Base-by-base conservation (phyloP, 2,797 vertebrate genomes). In the Agapornis canus region DNA sequence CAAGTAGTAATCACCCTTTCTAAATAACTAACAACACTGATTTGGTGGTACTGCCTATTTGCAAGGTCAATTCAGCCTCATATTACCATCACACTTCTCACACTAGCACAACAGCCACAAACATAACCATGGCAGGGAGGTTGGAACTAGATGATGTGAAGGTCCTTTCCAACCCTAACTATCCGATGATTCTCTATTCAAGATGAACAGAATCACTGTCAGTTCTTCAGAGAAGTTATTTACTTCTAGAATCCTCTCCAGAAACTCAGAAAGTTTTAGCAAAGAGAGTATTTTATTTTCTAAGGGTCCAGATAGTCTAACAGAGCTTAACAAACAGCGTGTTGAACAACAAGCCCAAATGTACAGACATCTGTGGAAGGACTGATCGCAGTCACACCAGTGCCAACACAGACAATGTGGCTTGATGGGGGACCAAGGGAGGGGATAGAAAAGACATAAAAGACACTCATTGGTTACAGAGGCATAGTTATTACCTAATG, bases 401-500 rank as follows among this genome's bases (percentile, higher is more conserved):
- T 31, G 70, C 77, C 81, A 70, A n/a, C 3, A 68, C 49, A 27
- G 69, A 91, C 57, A 76, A 69, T 7, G 42, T 27, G 77, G 69
- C 85, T 45, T 92, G 49, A 84, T 60, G 75, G 81, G 70, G 27
- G 29, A 86, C 49, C 35, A 37, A 29, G 61, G 42, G 63, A 96
- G 70, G 85, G 93, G 80, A 92, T 0, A 71, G 65, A 39, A 76
- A 56, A 72, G 91, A 86, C 72, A 91, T 85, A 56, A 85, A 93
- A 94, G 84, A 75, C 49, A 83, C 63, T 49, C 64, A 86, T 35
- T 91, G 80, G 86, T 86, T 95, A 92, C 57, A 94, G 79, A 86
- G 39, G 81, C 71, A 83, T 35, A 60, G 81, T 90, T 76, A 95
- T 76, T 90, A 94, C 95, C 96, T 94, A 94, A 96, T 70, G 87